phyloP scores from a whole-genome alignment of 2,113 vertebrate species.

The Canis aureus region DNA sequence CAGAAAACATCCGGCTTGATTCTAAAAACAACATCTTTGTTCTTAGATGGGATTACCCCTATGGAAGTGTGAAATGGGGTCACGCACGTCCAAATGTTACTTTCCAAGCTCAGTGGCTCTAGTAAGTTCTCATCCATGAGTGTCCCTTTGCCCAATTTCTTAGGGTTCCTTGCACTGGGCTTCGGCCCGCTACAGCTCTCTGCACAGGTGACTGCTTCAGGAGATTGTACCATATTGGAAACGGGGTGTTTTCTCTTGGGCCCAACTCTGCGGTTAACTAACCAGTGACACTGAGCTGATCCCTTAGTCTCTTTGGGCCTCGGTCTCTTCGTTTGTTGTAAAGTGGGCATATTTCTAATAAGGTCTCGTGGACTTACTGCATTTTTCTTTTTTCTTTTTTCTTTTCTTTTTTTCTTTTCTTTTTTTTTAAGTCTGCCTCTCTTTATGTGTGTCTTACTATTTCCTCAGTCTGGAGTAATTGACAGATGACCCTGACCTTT shows the following conservation, averaged over 20 bases:
- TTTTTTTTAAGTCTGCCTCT: not conserved
- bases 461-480: not conserved
- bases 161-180: not conserved
- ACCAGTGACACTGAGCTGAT: not conserved
- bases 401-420: too few relatives aligned
- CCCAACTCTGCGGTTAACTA: not conserved
- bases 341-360: not conserved
- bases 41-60: constrained; percentile 78
- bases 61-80: constrained; percentile 67
- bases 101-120: constrained; percentile 84
- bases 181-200: not conserved
- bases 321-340: not conserved
- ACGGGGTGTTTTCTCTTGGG: not conserved
- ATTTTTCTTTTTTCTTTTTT: not conserved
- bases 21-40: constrained; percentile 69
- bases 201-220: not conserved
- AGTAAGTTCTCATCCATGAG: constrained; percentile 75
- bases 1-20: constrained; percentile 68
- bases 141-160: not conserved
- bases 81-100: not conserved
- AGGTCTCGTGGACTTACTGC: not conserved
- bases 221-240: not conserved
- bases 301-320: not conserved
- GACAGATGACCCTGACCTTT: not conserved
- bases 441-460: not conserved